A percentile compares a stretch with the other conserved stretches of the same genome.
Conservation (phyloP, 1,140 invertebrate species). For the Macrobrachium nipponense region DNA sequence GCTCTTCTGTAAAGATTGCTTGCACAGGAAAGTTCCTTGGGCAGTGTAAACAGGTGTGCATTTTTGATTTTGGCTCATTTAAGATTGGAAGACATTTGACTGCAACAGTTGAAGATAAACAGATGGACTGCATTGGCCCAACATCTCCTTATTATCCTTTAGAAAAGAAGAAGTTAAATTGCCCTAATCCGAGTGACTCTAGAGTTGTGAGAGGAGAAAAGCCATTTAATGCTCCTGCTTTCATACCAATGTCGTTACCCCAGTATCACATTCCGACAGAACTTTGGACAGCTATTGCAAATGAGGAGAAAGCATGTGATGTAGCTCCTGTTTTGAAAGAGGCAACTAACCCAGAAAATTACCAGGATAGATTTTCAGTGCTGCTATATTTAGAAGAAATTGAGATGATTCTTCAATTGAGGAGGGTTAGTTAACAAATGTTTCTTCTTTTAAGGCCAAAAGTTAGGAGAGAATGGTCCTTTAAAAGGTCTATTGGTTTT, state of each 20-base stretch:
- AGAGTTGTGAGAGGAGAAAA: slow-evolving; percentile 73
- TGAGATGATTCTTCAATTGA: slow-evolving; percentile 37
- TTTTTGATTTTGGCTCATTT: slow-evolving; percentile 74
- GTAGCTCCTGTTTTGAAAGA: slow-evolving; percentile 64
- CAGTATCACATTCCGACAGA: slow-evolving; percentile 65
- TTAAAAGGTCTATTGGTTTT: not conserved
- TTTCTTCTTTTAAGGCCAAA: not conserved
- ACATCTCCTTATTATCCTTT: slow-evolving; percentile 60
- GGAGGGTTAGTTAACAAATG: slow-evolving; percentile 19
- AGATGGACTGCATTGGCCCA: slow-evolving; percentile 51
- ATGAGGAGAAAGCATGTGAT: slow-evolving; percentile 65
- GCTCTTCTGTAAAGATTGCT: slow-evolving; percentile 27
- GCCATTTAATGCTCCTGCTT: slow-evolving; percentile 72
- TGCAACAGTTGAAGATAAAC: slow-evolving; percentile 68
- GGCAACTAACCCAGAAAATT: slow-evolving; percentile 52
- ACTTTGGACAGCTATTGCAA: slow-evolving; percentile 64
- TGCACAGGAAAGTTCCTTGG: slow-evolving; percentile 72
- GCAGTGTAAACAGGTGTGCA: slow-evolving; percentile 72
- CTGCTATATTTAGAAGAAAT: slow-evolving; percentile 81
- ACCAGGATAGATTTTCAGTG: slow-evolving; percentile 74
- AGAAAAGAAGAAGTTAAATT: slow-evolving; percentile 51
- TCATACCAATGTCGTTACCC: slow-evolving; percentile 67
- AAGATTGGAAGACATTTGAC: slow-evolving; percentile 72
- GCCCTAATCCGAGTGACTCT: slow-evolving; percentile 65
- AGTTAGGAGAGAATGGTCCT: not conserved